Conservation (phyloP, 2,888 invertebrate species). For the Morpho achilles region DNA sequence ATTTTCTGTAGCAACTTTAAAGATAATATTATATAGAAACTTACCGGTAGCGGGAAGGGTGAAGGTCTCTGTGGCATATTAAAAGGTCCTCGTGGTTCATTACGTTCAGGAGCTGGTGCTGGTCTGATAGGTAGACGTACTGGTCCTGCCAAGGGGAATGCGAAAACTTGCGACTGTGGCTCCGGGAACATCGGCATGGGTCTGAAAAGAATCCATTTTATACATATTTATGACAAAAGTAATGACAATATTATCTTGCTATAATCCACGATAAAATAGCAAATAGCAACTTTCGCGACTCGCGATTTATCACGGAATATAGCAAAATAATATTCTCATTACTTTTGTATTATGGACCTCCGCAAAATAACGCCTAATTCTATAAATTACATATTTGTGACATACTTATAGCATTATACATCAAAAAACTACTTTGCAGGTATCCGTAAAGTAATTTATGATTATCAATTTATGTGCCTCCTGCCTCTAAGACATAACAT, state of each 20-base stretch:
- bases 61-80: constrained; percentile 40
- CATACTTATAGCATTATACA: background rate
- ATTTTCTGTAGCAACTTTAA: background rate
- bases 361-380: too few species aligned
- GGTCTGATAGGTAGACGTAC: constrained; percentile 61
- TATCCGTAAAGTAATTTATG: too few species aligned
- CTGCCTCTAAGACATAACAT: too few species aligned
- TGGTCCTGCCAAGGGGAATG: constrained; percentile 71
- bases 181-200: constrained; percentile 63
- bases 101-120: constrained; percentile 39
- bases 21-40: constrained; percentile 30
- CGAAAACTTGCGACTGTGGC: constrained; percentile 73
- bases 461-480: too few species aligned
- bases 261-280: too few species aligned
- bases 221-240: too few species aligned
- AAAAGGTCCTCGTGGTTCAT: constrained; percentile 43
- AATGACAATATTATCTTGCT: too few species aligned
- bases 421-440: too few species aligned
- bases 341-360: too few species aligned
- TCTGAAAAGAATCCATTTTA: constrained; percentile 34
- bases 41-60: constrained; percentile 67
- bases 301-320: too few species aligned
- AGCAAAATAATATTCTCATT: too few species aligned
- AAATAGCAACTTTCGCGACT: too few species aligned
- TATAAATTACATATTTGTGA: background rate